phyloP scores from a whole-genome alignment of 2,797 vertebrate genomes.

The Zonotrichia albicollis region DNA sequence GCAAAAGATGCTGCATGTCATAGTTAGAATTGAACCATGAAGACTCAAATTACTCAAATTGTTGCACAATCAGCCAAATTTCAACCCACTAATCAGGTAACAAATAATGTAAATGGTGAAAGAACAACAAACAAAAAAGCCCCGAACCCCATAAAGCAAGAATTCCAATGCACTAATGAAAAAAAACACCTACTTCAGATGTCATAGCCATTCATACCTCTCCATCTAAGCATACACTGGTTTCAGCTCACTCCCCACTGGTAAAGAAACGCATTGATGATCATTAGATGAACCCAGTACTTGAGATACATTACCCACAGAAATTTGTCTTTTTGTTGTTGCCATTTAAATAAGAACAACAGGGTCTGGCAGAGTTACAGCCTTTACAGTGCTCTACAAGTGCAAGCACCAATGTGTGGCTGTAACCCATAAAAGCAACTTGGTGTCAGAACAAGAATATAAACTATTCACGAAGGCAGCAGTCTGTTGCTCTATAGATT shows the following conservation, averaged over 20 bases:
- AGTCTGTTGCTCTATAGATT: background rate
- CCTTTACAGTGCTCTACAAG: background rate
- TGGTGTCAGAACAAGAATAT: background rate
- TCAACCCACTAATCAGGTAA: background rate
- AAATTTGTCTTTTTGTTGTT: background rate
- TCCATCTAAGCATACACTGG: background rate
- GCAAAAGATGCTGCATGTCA: background rate
- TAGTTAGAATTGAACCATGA: background rate
- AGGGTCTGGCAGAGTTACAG: background rate
- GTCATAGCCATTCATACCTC: background rate
- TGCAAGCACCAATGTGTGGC: background rate
- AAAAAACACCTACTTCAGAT: background rate
- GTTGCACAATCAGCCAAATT: background rate
- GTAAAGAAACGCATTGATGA: background rate
- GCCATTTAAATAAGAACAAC: background rate
- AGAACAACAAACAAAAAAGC: background rate
- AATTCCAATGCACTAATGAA: background rate
- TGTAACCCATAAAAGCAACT: background rate
- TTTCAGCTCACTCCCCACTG: background rate
- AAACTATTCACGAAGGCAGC: background rate
- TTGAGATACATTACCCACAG: background rate
- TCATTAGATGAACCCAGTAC: background rate
- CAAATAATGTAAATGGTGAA: background rate
- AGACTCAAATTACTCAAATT: background rate
- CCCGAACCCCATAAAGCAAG: background rate